Evolutionary conservation across 2,113 vertebrate species (phyloP).

Genomic region (Ictalurus punctatus): DNA sequence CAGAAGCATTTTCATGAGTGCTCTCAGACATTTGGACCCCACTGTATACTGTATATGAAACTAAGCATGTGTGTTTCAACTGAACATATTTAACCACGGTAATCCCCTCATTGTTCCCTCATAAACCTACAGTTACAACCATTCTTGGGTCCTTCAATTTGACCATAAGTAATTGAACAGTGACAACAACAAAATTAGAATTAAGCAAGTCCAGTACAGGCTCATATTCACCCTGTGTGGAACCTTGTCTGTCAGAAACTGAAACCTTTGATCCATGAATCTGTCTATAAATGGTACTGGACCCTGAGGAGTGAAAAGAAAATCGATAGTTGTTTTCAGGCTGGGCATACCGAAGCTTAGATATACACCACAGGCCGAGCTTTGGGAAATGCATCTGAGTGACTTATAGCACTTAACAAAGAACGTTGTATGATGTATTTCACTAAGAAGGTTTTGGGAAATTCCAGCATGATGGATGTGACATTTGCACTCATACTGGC

Average conservation of each 20-base stretch:
- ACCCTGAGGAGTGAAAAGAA: conserved; percentile 11
- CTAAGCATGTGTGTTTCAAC: neutral
- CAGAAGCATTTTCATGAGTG: neutral
- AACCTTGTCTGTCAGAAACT: conserved; percentile 20
- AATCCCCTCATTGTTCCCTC: neutral
- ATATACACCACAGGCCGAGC: conserved; percentile 12
- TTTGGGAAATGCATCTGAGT: neutral
- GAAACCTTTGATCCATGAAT: conserved; percentile 13
- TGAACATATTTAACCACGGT: neutral
- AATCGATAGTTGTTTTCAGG: conserved; percentile 26
- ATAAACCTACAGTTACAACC: neutral
- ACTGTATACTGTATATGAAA: neutral
- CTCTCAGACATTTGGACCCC: neutral
- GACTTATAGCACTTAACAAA: neutral
- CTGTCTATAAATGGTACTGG: conserved; percentile 19
- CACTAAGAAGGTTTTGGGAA: neutral
- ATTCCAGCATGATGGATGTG: neutral
- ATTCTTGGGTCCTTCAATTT: neutral
- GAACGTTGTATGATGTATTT: neutral
- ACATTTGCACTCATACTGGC: neutral
- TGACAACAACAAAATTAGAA: conserved; percentile 8
- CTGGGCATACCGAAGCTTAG: neutral
- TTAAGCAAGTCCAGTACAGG: too few relatives aligned
- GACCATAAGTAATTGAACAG: neutral
- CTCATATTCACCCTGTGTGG: neutral